Percentiles rank a stretch among this genome's conserved stretches.
Evolutionary conservation across 2,113 vertebrate species (phyloP).

Genomic region (Menura novaehollandiae): DNA sequence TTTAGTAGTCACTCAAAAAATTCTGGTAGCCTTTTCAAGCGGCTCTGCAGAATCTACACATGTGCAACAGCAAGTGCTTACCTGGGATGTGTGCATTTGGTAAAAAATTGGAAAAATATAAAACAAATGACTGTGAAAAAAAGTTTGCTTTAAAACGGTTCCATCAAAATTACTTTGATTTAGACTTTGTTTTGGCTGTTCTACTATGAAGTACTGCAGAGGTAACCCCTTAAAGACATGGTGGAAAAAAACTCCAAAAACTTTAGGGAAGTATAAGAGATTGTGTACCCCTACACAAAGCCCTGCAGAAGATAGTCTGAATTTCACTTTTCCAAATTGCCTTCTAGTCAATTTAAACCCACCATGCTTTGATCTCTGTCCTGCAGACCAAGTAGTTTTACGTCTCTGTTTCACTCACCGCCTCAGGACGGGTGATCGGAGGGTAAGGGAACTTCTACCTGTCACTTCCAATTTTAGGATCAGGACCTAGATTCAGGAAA

Average conservation of each 20-base stretch:
- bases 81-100: fast-evolving
- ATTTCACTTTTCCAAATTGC: background rate
- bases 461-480: background rate
- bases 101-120: background rate
- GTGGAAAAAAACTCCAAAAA: fast-evolving
- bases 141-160: background rate
- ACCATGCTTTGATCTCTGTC: background rate
- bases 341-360: background rate
- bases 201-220: background rate
- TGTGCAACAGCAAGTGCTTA: background rate
- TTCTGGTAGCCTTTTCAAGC: background rate
- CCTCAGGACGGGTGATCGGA: fast-evolving
- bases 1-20: background rate
- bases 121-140: background rate
- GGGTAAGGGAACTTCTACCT: background rate
- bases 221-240: background rate
- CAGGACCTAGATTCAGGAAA: background rate
- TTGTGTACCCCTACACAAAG: background rate
- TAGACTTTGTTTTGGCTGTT: background rate
- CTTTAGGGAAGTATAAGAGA: background rate
- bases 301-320: background rate
- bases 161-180: background rate
- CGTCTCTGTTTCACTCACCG: background rate
- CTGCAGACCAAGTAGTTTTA: background rate
- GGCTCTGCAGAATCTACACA: fast-evolving